Evolutionary conservation across 2,888 invertebrate species (phyloP).

Genomic region (Drosophila tripunctata): DNA sequence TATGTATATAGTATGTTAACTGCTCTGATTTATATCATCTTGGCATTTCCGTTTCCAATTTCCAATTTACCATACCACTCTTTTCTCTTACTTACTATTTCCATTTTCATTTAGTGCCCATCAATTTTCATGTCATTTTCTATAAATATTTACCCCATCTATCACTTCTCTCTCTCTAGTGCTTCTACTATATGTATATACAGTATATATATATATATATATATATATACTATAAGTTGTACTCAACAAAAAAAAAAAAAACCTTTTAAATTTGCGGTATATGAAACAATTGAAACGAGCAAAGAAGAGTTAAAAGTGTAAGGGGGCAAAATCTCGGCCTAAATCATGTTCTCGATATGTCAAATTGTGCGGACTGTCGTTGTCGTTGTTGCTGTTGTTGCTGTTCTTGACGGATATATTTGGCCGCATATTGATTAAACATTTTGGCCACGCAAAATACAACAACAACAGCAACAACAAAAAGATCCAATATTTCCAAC

Average conservation of each 20-base stretch:
- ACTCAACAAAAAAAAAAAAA: slow-evolving; percentile 1
- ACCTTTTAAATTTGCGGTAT: slow-evolving; percentile 23
- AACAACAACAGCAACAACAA: slow-evolving; percentile 6
- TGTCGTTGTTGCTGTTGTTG: background rate
- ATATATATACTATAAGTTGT: background rate
- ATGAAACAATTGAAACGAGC: slow-evolving; percentile 3
- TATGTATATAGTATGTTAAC: slow-evolving; percentile 2
- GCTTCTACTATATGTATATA: background rate
- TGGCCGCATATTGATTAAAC: slow-evolving; percentile 73
- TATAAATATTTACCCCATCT: slow-evolving; percentile 18
- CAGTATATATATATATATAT: background rate
- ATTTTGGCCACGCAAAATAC: slow-evolving; percentile 71
- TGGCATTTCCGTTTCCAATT: slow-evolving; percentile 1
- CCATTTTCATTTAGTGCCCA: slow-evolving; percentile 16
- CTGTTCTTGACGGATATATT: slow-evolving; percentile 41
- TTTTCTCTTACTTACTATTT: background rate
- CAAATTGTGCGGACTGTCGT: slow-evolving; percentile 39
- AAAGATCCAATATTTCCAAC: slow-evolving; percentile 12
- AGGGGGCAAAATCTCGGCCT: slow-evolving; percentile 32
- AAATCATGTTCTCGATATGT: slow-evolving; percentile 50
- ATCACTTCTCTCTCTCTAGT: slow-evolving; percentile 7
- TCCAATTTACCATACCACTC: background rate
- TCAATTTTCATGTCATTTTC: slow-evolving; percentile 18
- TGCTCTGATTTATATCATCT: slow-evolving; percentile 9
- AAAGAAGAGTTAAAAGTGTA: background rate